Base-by-base conservation (phyloP, 2,113 vertebrate species). In the Triplophysa rosa region DNA sequence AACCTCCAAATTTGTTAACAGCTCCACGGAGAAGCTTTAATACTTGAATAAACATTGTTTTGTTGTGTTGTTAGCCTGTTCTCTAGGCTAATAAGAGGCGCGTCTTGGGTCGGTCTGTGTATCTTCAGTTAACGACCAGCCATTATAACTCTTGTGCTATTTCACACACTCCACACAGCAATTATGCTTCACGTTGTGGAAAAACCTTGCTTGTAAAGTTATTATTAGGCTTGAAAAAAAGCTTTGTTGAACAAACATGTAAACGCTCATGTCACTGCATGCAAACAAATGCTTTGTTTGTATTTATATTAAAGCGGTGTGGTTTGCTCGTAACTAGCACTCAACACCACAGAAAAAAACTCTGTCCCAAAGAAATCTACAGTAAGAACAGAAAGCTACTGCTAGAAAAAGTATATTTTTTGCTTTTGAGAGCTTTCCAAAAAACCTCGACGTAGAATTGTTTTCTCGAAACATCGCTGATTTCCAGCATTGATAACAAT, bases 81-180 rank as follows among this genome's bases (percentile, higher is more conserved):
- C 56, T 49, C 19, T 49, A 19, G 40, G 40, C 9, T 63, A 64
- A 70, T 70, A 70, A 58, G 42, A 63, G 59, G 54, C 64, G 14
- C 10, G 2, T 54, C 26, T 73, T 29, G 14, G 9, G 29, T 21
- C 54, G 1, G 19, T 63, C 42, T 0, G 6, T 64, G 13, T 40
- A 8, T 71, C 49, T 21, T 16, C 68, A 33, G 10, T 79, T 45
- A n/a, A 69, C 56, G 66, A 69, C 75, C 21, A 45, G 17, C 42
- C 77, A 79, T 79, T 64, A 79, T 54, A 64, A 70, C n/a, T 26
- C 4, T 40, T 45, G 54, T 59, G 40, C 24, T 21, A 37, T 23
- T 72, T 42, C 13, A 58, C 52, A 37, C 19, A 72, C 3, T 24
- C 54, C 19, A 17, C 12, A 52, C 24, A 37, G 67, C 67, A 79